A percentile compares a stretch with the other conserved stretches of the same genome.
phyloP scores from a whole-genome alignment of 2,888 invertebrate species.

The Nipponacmea schrenckii region DNA sequence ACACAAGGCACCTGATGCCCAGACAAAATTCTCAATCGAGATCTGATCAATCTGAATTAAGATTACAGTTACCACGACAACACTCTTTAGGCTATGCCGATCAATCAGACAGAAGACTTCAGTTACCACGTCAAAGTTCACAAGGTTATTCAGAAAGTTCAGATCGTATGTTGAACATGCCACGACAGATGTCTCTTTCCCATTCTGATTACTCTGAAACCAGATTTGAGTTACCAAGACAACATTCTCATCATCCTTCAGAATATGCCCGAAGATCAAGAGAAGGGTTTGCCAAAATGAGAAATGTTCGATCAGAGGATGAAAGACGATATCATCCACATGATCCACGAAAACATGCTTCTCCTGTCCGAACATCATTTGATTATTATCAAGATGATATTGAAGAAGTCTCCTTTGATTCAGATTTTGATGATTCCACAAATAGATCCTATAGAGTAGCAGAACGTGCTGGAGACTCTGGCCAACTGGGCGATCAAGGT shows the following conservation, averaged over 20 bases:
- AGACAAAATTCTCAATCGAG: too few relatives aligned
- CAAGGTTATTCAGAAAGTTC: too few relatives aligned
- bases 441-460: neutral
- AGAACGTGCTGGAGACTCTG: neutral
- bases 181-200: too few relatives aligned
- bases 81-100: too few relatives aligned
- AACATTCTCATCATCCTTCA: neutral
- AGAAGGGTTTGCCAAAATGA: neutral
- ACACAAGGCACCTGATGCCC: too few relatives aligned
- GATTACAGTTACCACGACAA: too few relatives aligned
- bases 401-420: neutral
- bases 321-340: neutral
- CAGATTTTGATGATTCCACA: neutral
- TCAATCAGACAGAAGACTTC: too few relatives aligned
- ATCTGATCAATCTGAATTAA: too few relatives aligned
- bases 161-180: too few relatives aligned
- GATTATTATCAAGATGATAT: slow-evolving; percentile 1
- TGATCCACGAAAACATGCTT: neutral
- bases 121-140: too few relatives aligned
- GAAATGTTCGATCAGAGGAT: neutral
- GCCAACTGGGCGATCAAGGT: neutral
- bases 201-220: too few relatives aligned
- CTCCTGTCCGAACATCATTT: neutral
- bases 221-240: neutral
- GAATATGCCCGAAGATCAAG: neutral